A percentile compares a stretch with the other conserved stretches of the same genome.
These are phyloP conservation scores for Cariama cristata DNA, from an alignment of 2,113 vertebrate genomes.

Conservation along the genomic window DNA sequence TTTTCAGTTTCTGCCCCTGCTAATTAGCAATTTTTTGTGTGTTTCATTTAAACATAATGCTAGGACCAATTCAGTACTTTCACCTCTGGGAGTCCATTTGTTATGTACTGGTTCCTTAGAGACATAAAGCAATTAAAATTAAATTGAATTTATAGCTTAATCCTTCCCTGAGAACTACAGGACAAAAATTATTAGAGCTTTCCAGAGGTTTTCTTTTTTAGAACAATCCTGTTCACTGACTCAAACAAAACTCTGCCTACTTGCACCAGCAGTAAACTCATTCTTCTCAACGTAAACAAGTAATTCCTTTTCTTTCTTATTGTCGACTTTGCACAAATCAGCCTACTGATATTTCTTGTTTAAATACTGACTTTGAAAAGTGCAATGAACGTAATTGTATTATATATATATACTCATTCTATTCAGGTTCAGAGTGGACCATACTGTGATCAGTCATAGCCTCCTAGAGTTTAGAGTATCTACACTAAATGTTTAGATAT, in stretches of 20 bases:
- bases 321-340: background rate
- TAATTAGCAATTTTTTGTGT: slow-evolving; percentile 68
- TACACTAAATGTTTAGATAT: background rate
- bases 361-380: background rate
- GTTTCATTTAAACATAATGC: slow-evolving; percentile 67
- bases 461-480: background rate
- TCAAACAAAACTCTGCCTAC: background rate
- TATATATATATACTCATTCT: background rate
- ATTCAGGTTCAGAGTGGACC: background rate
- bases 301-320: background rate
- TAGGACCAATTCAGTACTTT: slow-evolving; percentile 19
- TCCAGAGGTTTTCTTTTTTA: slow-evolving; percentile 18
- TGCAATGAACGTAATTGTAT: background rate
- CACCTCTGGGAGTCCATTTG: slow-evolving; percentile 53
- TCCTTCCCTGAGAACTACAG: slow-evolving; percentile 28
- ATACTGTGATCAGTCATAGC: background rate
- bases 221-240: background rate
- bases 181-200: slow-evolving; percentile 42
- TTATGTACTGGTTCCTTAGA: slow-evolving; percentile 52
- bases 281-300: background rate
- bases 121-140: slow-evolving; percentile 74
- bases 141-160: slow-evolving; percentile 73
- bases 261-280: background rate
- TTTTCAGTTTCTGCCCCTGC: slow-evolving; percentile 54
- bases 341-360: background rate